These are phyloP conservation scores for Sorex fumeus DNA, from an alignment of 2,113 vertebrate genomes.

Conservation along the genomic window DNA sequence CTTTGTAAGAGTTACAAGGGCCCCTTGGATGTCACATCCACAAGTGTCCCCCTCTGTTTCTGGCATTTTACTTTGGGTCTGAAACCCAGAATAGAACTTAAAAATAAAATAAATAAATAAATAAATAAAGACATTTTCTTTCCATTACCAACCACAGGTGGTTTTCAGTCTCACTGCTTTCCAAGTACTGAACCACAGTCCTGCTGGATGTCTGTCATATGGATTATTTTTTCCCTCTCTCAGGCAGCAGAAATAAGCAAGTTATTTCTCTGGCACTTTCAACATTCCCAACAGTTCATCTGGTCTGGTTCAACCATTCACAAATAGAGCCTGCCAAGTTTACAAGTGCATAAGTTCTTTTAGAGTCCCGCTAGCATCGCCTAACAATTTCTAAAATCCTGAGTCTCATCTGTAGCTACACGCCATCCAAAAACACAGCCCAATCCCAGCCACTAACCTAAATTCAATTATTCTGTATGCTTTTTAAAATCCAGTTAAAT, in stretches of 20 bases:
- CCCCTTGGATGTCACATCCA: conserved; percentile 65
- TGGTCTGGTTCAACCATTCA: conserved; percentile 73
- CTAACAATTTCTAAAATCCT: conserved; percentile 60
- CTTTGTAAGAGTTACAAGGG: conserved; percentile 61
- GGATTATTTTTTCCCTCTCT: conserved; percentile 77
- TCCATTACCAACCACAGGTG: conserved; percentile 83
- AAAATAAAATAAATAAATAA: conserved; percentile 62
- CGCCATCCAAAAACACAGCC: neutral
- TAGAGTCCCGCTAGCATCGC: conserved; percentile 32
- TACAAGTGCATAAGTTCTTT: conserved; percentile 79
- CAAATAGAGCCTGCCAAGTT: conserved; percentile 74
- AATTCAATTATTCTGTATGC: conserved; percentile 34
- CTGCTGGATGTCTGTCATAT: conserved; percentile 76
- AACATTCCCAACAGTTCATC: conserved; percentile 78
- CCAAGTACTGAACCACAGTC: conserved; percentile 76
- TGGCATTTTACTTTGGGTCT: conserved; percentile 68
- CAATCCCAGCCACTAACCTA: conserved; percentile 1
- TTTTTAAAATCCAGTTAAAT: conserved; percentile 2
- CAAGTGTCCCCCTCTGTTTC: conserved; percentile 75
- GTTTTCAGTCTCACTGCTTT: conserved; percentile 75
- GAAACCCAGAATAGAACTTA: conserved; percentile 75
- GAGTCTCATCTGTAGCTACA: neutral
- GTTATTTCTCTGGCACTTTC: conserved; percentile 79
- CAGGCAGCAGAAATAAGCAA: conserved; percentile 78
- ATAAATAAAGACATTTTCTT: conserved; percentile 68